Conservation (phyloP, 2,113 vertebrate genomes). For the Barnardius zonarius region DNA sequence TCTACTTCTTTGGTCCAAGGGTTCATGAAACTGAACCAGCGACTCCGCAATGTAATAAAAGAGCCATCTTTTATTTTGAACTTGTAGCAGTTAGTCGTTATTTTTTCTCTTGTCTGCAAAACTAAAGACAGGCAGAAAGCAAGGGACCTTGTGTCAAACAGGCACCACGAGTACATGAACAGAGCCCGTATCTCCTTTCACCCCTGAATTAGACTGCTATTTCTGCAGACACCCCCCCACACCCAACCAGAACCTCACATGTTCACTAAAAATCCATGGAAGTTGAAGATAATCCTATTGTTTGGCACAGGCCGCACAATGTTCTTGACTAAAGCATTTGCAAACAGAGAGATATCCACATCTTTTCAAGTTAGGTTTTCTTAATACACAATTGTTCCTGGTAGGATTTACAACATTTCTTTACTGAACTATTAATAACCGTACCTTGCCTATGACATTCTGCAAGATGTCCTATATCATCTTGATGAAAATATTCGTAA, state of each 20-base stretch:
- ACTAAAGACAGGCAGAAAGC: slow-evolving; percentile 74
- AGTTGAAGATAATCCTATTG: not conserved
- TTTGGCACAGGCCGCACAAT: not conserved
- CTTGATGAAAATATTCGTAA: slow-evolving; percentile 99
- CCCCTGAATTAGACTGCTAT: not conserved
- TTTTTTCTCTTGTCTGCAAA: slow-evolving; percentile 97
- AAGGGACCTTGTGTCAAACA: not conserved
- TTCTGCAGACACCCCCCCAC: not conserved
- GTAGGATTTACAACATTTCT: not conserved
- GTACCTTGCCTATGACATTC: slow-evolving; percentile 97
- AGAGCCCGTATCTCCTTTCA: not conserved
- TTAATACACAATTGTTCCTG: not conserved
- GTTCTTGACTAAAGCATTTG: not conserved
- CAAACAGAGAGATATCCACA: not conserved
- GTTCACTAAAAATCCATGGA: not conserved
- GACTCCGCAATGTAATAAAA: slow-evolving; percentile 95
- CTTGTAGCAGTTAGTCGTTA: slow-evolving; percentile 97
- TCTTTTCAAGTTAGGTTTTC: not conserved
- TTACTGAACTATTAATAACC: not conserved
- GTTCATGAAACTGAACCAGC: slow-evolving; percentile 99
- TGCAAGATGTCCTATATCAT: slow-evolving; percentile 94
- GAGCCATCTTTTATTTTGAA: slow-evolving; percentile 99
- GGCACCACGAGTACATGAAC: not conserved
- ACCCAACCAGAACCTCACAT: not conserved
- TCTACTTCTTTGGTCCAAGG: slow-evolving; percentile 99